These are phyloP conservation scores for Pseudorectes ferrugineus DNA, from an alignment of 2,113 vertebrate species.

Conservation along the genomic window DNA sequence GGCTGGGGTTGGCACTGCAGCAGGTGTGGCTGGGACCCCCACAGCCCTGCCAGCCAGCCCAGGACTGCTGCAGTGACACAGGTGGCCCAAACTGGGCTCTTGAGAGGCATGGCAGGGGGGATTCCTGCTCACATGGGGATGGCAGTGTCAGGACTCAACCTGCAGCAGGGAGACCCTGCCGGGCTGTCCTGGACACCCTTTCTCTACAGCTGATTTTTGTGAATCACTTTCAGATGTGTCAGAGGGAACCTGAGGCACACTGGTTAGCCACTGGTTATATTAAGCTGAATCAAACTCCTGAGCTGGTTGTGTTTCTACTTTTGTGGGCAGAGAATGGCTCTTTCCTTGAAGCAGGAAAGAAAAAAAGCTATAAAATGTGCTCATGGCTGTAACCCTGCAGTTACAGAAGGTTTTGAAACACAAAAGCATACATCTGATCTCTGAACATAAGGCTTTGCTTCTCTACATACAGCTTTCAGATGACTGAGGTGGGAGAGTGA, in stretches of 20 bases:
- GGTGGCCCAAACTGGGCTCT: rapidly evolving
- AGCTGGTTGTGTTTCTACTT: background rate
- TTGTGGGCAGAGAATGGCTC: background rate
- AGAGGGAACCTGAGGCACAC: background rate
- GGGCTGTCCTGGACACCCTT: background rate
- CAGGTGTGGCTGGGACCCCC: rapidly evolving
- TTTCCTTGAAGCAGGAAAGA: background rate
- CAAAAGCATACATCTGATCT: background rate
- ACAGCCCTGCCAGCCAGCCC: background rate
- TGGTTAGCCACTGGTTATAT: background rate
- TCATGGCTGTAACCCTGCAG: background rate
- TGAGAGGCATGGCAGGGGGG: background rate
- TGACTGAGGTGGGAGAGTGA: background rate
- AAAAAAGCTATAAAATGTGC: background rate
- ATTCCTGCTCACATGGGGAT: rapidly evolving
- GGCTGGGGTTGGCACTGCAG: rapidly evolving
- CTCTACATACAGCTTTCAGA: background rate
- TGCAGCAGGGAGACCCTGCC: rapidly evolving
- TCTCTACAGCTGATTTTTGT: background rate
- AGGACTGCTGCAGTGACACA: rapidly evolving
- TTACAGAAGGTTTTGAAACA: background rate
- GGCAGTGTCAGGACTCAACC: no score
- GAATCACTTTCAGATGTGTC: rapidly evolving
- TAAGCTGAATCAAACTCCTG: background rate
- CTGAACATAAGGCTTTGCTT: background rate